Evolutionary conservation across 2,113 vertebrate species (phyloP).

Genomic region (Grallaria varia): DNA sequence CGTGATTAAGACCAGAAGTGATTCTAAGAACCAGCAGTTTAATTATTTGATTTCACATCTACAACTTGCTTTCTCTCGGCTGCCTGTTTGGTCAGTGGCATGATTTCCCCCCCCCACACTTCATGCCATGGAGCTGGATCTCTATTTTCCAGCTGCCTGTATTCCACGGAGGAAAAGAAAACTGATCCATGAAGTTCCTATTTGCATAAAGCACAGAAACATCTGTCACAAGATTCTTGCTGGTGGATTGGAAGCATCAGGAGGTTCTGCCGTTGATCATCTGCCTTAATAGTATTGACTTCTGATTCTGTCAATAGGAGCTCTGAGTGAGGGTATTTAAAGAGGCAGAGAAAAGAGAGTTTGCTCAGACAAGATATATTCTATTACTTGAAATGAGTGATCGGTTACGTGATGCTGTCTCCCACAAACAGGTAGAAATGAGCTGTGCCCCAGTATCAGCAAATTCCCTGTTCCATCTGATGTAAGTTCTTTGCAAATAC

Average conservation of each 20-base stretch:
- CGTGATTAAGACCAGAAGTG: background rate
- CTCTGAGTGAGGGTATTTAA: background rate
- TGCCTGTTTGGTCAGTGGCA: conserved; percentile 18
- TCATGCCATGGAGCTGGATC: conserved; percentile 36
- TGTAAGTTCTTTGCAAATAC: background rate
- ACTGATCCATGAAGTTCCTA: conserved; percentile 72
- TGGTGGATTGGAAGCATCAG: conserved; percentile 30
- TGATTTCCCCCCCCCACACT: background rate
- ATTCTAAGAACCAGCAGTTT: background rate
- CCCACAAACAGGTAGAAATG: background rate
- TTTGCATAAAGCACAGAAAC: conserved; percentile 74
- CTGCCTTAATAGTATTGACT: conserved; percentile 12
- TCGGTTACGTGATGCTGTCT: background rate
- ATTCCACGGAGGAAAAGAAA: conserved; percentile 65
- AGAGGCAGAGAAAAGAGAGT: background rate
- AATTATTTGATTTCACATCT: background rate
- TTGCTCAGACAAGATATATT: background rate
- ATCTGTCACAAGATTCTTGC: conserved; percentile 61
- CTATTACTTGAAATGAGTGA: background rate
- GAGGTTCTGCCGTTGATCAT: conserved; percentile 26
- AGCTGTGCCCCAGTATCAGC: background rate
- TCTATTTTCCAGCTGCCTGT: conserved; percentile 71
- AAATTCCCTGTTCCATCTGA: background rate
- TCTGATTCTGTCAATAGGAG: background rate
- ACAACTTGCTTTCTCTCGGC: background rate